Base-by-base conservation (phyloP, 2,888 invertebrate genomes). In the Drosophila neonasuta region DNA sequence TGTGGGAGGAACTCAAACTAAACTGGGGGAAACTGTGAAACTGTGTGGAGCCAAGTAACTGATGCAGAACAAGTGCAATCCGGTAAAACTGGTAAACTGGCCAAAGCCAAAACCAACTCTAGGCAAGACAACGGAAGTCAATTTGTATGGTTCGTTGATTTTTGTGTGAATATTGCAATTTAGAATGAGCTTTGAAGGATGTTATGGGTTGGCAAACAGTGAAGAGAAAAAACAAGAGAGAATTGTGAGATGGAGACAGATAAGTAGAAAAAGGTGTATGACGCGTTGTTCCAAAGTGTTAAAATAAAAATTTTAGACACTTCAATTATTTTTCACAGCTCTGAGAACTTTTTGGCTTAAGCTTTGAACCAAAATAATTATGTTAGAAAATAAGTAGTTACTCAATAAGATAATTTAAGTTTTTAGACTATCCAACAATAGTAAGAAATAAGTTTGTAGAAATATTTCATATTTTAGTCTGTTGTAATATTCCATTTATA, bases 11-110 rank as follows among this genome's bases (percentile, higher is more conserved):
- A 56, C 52, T 15, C 4, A 29, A 39, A 57, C 56, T 46, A 36
- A 24, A 20, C 36, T n/a, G 36, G 2, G 36, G 7, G n/a, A 36
- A 56, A 57, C 29, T 57, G 30, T n/a, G 55, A 36, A 48, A 15
- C 39, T 56, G 46, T 9, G 39, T 6, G 34, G 46, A n/a, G 17
- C 36, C 41, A 34, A 30, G 20, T 49, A 71, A 58, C 57, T 59
- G 63, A 66, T 52, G 71, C 71, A 74, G 67, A 76, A 67, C 74
- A 61, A 72, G 72, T 77, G 77, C 77, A 71, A 77, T 55, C 61
- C 55, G 75, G 59, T 34, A 58, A 50, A 48, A n/a, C 34, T 1
- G 48, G 59, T 30, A 30, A 44, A 10, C 24, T 32, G 24, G 11
- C 20, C 48, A 30, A 34, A 50, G 13, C 20, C 44, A 24, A 24